These are phyloP conservation scores for Ricordea florida DNA, from an alignment of 92 coral and sea anemone species.

Conservation along the genomic window DNA sequence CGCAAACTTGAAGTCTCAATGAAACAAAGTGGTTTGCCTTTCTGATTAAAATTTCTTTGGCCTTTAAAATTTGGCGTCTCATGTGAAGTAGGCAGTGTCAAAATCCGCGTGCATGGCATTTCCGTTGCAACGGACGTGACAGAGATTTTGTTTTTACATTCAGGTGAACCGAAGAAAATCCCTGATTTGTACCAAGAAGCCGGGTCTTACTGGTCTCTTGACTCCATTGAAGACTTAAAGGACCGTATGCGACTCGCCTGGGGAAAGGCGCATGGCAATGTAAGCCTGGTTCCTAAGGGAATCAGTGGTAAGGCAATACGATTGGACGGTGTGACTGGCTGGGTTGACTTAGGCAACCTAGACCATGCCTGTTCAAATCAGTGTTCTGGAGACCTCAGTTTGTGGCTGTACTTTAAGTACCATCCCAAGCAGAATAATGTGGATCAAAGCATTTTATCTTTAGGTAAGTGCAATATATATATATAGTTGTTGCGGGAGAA, in stretches of 20 bases:
- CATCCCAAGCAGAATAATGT: neutral
- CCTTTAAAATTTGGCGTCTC: too few species aligned
- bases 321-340: conserved; percentile 1
- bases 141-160: neutral
- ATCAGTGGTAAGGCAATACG: conserved; percentile 4
- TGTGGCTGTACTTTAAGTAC: conserved; percentile 3
- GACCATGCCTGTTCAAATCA: neutral
- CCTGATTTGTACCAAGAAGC: neutral
- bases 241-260: conserved; percentile 8
- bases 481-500: too few species aligned
- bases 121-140: too few species aligned
- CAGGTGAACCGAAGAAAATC: conserved; percentile 9
- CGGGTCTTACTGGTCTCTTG: neutral
- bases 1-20: too few species aligned
- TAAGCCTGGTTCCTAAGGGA: conserved; percentile 1
- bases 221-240: neutral
- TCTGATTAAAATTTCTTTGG: too few species aligned
- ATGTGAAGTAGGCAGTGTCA: too few species aligned
- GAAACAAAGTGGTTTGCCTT: too few species aligned
- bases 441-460: neutral
- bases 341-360: neutral
- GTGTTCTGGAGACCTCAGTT: neutral
- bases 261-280: conserved; percentile 1
- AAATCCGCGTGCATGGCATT: too few species aligned
- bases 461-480: neutral